Evolutionary conservation across 2,113 vertebrate genomes (phyloP).

Genomic region (Leucosticte australis): DNA sequence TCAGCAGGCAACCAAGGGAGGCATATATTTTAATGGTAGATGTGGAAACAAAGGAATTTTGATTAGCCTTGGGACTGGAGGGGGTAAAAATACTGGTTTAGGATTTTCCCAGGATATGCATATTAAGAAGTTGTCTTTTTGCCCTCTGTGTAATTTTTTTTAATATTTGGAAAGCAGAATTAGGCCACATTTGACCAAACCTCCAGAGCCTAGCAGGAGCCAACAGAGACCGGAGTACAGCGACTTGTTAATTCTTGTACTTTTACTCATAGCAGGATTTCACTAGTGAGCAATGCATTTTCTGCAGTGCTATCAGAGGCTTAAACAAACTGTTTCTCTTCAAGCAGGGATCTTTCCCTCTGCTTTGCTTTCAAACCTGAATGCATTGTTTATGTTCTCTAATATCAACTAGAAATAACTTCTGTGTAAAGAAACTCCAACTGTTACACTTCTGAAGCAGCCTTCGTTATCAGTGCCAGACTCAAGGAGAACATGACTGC

Average conservation of each 20-base stretch:
- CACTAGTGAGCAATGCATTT: background rate
- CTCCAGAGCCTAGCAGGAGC: slow-evolving; percentile 31
- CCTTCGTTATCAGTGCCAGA: background rate
- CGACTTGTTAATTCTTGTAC: slow-evolving; percentile 44
- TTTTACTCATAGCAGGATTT: slow-evolving; percentile 14
- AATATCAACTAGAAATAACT: slow-evolving; percentile 33
- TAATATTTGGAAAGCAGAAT: slow-evolving; percentile 62
- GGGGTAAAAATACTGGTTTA: slow-evolving; percentile 59
- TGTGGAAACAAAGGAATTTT: slow-evolving; percentile 62
- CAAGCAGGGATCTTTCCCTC: slow-evolving; percentile 13
- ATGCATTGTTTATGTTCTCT: slow-evolving; percentile 27
- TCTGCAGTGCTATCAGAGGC: background rate
- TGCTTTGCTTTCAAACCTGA: background rate
- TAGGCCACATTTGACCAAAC: slow-evolving; percentile 60
- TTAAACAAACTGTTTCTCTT: slow-evolving; percentile 5
- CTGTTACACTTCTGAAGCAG: slow-evolving; percentile 36
- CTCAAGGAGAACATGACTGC: background rate
- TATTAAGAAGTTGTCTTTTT: slow-evolving; percentile 65
- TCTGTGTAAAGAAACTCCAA: slow-evolving; percentile 23
- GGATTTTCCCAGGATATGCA: slow-evolving; percentile 53
- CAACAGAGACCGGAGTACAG: background rate
- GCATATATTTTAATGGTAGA: slow-evolving; percentile 50
- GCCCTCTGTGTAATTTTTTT: slow-evolving; percentile 51
- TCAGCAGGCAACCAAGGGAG: slow-evolving; percentile 44
- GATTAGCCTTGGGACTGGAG: slow-evolving; percentile 41